Base-by-base conservation (phyloP, 1,140 invertebrate genomes). In the Wiebesia pumilae region DNA sequence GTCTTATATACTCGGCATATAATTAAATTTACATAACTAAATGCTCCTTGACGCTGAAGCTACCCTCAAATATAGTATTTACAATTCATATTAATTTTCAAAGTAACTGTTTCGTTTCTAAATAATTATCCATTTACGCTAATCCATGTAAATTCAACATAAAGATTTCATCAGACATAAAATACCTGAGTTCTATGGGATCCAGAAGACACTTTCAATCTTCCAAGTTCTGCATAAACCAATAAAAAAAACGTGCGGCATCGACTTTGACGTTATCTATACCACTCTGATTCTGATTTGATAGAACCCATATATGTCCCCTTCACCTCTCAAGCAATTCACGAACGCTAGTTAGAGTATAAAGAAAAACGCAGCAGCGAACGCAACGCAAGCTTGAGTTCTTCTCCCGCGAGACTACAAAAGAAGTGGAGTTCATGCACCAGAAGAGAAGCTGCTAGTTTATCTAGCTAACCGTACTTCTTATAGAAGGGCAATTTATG, bases 401-500 rank as follows among this genome's bases (percentile, higher is more conserved):
- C 9, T 30, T 14, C 30, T 83, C 27, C 43, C 43, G 51, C 33
- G 24, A 33, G 71, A 75, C 19, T 33, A 75, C 12, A 30, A 24
- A 12, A 12, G 24, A 40, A 40, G 30, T n/a, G 24, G 33, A 54
- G 43, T 43, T 69, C 12, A 80, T 35, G 47, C 14, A 58, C 4
- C 0, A 40, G 47, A 0, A 33, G 35, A 35, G 54, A 75, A 83
- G 33, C 62, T 71, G 1, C 27, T 24, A n/a, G 58, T 78, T 58
- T 82, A 86, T 82, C 85, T 81, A 16, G 30, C 12, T 40, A n/a
- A 14, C 69, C n/a, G 27, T 30, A 51, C 24, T 71, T 43, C 85
- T 83, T 69, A 83, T 69, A 69, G 67, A 38, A 71, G 33, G 12
- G 47, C 85, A 86, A 86, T 86, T 86, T 83, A 83, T 69, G 81